phyloP scores from a whole-genome alignment of 2,113 vertebrate species.

The Litocranius walleri region DNA sequence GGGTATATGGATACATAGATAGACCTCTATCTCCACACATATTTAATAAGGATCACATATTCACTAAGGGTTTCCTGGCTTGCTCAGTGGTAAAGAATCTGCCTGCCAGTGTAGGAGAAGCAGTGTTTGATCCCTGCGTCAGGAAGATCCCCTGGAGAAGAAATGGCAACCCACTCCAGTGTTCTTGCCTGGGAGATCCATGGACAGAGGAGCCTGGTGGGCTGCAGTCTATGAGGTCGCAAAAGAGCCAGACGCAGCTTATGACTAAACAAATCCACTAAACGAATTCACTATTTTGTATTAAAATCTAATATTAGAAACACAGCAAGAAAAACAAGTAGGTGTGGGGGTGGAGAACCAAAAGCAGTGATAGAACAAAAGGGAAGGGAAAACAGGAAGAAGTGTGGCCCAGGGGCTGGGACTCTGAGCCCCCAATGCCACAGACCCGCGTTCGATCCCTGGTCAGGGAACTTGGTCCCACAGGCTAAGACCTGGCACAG shows the following conservation, averaged over 20 bases:
- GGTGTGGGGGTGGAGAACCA: not conserved
- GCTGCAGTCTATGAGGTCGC: not conserved
- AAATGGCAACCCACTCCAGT: not conserved
- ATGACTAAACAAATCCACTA: not conserved
- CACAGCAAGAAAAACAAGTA: not conserved
- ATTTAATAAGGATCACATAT: not conserved
- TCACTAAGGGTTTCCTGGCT: not conserved
- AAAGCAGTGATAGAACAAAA: not conserved
- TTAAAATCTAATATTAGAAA: not conserved
- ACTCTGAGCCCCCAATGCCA: not conserved
- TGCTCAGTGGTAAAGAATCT: not conserved
- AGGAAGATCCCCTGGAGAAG: not conserved
- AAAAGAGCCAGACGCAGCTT: not conserved
- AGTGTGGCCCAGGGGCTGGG: not conserved
- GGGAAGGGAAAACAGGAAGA: not conserved
- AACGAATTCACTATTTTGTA: not conserved
- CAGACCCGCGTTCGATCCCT: accelerated
- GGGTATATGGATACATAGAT: not conserved
- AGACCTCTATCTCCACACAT: too few relatives aligned
- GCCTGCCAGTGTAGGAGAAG: not conserved
- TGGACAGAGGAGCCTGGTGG: not conserved
- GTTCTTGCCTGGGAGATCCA: not conserved
- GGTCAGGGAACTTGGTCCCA: not conserved
- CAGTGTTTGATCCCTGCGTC: not conserved
- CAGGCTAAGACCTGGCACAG: not conserved